Conservation (phyloP, 2,888 invertebrate genomes). For the Metacarcinus magister region DNA sequence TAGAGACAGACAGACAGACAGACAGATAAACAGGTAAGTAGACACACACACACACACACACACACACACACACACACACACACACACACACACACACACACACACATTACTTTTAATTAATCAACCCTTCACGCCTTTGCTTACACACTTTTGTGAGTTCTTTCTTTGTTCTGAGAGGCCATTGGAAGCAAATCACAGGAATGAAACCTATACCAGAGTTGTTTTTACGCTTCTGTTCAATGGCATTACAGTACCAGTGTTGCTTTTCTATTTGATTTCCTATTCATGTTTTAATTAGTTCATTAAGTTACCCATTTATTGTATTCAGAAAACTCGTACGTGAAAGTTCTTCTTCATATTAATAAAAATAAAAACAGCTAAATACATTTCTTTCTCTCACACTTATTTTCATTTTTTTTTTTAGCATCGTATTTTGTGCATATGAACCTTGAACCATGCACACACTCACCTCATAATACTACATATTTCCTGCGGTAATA, state of each 20-base stretch:
- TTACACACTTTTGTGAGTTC: neutral
- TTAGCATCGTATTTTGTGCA: too few species aligned
- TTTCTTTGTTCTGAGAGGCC: neutral
- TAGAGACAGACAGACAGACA: neutral
- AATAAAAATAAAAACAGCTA: too few species aligned
- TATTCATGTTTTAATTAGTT: neutral
- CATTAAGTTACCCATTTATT: neutral
- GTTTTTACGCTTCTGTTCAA: neutral
- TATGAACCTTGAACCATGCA: neutral
- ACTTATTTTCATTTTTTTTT: neutral
- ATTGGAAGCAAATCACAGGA: neutral
- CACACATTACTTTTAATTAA: conserved; percentile 18
- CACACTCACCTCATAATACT: neutral
- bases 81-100: conserved; percentile 37
- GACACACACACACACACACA: conserved; percentile 15
- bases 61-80: conserved; percentile 50
- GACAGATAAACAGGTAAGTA: neutral
- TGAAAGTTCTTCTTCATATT: neutral
- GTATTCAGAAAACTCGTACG: neutral
- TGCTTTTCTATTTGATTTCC: neutral
- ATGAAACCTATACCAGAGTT: neutral
- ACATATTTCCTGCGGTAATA: neutral
- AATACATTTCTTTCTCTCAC: neutral
- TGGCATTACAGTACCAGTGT: neutral
- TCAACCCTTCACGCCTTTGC: neutral